A percentile compares a stretch with the other conserved stretches of the same genome.
phyloP scores from a whole-genome alignment of 1,140 invertebrate species.

The Temnothorax curvispinosus region DNA sequence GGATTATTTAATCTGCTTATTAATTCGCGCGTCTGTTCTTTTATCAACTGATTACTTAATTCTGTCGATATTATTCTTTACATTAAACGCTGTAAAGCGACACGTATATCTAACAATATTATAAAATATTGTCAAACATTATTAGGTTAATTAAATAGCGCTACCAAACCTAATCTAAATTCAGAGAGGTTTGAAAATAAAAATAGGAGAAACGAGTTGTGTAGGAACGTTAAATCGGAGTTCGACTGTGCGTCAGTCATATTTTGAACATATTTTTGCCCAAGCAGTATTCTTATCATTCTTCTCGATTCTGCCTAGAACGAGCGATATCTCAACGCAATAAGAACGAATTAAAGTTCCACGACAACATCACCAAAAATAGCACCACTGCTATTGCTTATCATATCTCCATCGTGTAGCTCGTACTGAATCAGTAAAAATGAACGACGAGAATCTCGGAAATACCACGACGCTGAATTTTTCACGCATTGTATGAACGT shows the following conservation, averaged over 20 bases:
- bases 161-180: not conserved
- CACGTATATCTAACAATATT: not conserved
- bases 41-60: not conserved
- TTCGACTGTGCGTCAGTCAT: no score
- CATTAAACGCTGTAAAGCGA: not conserved
- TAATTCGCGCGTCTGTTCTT: not conserved
- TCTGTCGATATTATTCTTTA: not conserved
- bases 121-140: not conserved
- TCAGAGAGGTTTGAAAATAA: not conserved
- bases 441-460: not conserved
- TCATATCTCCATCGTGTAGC: not conserved
- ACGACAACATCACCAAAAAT: not conserved
- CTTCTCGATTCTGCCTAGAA: not conserved
- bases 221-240: not conserved
- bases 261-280: no score
- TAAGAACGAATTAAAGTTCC: slow-evolving; percentile 17
- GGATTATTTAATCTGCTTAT: slow-evolving; percentile 42
- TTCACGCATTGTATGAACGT: slow-evolving; percentile 3
- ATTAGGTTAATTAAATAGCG: not conserved
- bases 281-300: slow-evolving; percentile 19
- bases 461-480: slow-evolving; percentile 27
- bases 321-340: not conserved
- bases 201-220: not conserved
- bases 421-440: not conserved
- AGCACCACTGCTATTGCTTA: not conserved